Conservation (phyloP, 2,797 vertebrate genomes). For the Gouania willdenowi region DNA sequence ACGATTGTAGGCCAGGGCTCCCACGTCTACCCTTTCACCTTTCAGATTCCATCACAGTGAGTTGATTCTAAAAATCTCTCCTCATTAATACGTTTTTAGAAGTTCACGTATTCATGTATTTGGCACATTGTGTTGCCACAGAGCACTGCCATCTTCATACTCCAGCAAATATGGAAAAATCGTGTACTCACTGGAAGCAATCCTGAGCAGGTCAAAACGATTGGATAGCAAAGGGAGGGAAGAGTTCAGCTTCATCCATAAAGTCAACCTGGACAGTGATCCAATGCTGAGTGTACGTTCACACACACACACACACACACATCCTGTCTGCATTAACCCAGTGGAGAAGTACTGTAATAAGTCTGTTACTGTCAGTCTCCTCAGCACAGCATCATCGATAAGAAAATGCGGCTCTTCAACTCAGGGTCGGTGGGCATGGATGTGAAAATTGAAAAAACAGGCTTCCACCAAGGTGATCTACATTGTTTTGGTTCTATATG, state of each 20-base stretch:
- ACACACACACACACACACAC: not conserved
- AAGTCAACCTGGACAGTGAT: not conserved
- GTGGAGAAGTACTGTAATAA: not conserved
- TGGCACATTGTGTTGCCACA: slow-evolving; percentile 5
- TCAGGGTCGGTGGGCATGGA: slow-evolving; percentile 59
- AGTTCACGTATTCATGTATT: not conserved
- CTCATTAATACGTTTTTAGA: not conserved
- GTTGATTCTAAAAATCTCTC: slow-evolving; percentile 1
- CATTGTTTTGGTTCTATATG: too few relatives aligned
- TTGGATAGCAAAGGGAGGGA: slow-evolving; percentile 43
- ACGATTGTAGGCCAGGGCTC: slow-evolving; percentile 24
- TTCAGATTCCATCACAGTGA: slow-evolving; percentile 63
- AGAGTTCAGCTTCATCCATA: slow-evolving; percentile 39
- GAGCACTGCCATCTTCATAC: slow-evolving; percentile 51
- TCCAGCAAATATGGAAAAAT: slow-evolving; percentile 39
- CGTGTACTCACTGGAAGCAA: slow-evolving; percentile 46
- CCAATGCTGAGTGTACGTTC: slow-evolving; percentile 13
- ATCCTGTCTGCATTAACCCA: not conserved
- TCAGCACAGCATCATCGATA: slow-evolving; percentile 37
- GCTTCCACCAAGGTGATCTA: slow-evolving; percentile 48
- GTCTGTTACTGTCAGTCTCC: slow-evolving; percentile 38
- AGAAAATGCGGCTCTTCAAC: slow-evolving; percentile 54
- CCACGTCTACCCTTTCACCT: slow-evolving; percentile 61
- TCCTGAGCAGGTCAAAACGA: slow-evolving; percentile 46
- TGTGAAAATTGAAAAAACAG: slow-evolving; percentile 38